Evolutionary conservation across 2,113 vertebrate species (phyloP), one percentile per base, ranked within the genome.

Genomic region (Dipodomys merriami): DNA sequence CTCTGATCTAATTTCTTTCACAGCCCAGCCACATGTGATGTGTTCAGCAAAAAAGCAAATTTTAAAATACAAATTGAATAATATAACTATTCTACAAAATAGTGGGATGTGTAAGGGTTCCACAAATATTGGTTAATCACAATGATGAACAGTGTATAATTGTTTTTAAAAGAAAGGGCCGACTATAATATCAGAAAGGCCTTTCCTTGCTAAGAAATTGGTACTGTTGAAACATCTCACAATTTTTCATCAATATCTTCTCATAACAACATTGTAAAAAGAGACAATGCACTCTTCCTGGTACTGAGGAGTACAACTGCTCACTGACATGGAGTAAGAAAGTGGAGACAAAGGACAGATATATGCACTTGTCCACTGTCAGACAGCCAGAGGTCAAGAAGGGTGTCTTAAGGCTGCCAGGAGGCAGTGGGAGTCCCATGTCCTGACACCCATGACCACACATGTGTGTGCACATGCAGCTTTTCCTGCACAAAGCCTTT

Each of bases 191-290:
- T 60, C 39, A 60, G 46, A 5, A 60, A 73, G 35, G 35, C 74
- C 57, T 20, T 69, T 27, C 53, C 80, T 77, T 74, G 49, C 39
- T 46, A 69, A 90, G 64, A 69, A 81, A 81, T 2, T 29, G 35
- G 6, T 77, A 35, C 10, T 7, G 68, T 67, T 0, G 9, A 88
- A 76, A 64, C 35, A 68, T 13, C 35, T 92, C 65, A 88, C 25
- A 76, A 39, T 88, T 57, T 39, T 72, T 71, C 81, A 49, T 80
- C 78, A n/a, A 13, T 7, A 79, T 65, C 25, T 81, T 90, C 83
- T 62, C 27, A 46, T 65, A 83, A 91, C 62, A 73, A 30, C 16
- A 15, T 8, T 57, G 46, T 29, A 29, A 90, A 81, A 27, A 25
- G 74, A 53, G 64, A 62, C 78, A 64, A 13, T 5, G 7, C 53